phyloP scores from a whole-genome alignment of 1,140 invertebrate genomes.

The Phymorhynchus buccinoides region DNA sequence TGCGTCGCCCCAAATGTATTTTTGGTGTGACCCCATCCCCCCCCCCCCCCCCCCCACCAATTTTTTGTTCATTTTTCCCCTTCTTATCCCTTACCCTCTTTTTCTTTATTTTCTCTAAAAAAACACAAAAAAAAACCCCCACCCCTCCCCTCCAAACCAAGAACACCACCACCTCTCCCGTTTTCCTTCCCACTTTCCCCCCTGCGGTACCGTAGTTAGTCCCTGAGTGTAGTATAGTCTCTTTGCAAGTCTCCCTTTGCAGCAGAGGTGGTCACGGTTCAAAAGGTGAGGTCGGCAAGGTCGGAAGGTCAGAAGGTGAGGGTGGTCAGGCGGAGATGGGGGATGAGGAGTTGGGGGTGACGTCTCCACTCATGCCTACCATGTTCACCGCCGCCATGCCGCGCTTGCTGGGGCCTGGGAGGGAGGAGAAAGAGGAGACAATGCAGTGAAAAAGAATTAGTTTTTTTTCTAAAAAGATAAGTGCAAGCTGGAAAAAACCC shows the following conservation, averaged over 20 bases:
- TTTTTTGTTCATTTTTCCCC: no score
- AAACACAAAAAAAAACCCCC: no score
- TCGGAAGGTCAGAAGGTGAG: conserved; percentile 6
- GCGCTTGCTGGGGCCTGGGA: conserved; percentile 42
- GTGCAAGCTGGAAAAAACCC: not conserved
- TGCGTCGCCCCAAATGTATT: not conserved
- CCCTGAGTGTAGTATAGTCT: conserved; percentile 24
- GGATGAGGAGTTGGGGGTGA: conserved; percentile 49
- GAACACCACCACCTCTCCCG: not conserved
- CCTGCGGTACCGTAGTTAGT: not conserved
- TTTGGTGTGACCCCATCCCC: not conserved
- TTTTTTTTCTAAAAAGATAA: not conserved
- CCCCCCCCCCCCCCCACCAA: not conserved
- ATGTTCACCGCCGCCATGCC: conserved; percentile 36
- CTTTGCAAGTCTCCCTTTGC: no score
- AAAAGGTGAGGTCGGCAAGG: no score
- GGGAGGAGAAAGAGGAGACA: not conserved
- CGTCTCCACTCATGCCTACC: conserved; percentile 41
- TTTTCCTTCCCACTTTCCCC: not conserved
- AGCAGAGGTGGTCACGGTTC: conserved; percentile 31
- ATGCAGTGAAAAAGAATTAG: not conserved
- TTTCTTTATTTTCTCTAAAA: no score
- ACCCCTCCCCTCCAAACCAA: no score
- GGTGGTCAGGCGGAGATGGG: conserved; percentile 44
- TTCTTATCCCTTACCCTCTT: no score